Evolutionary conservation across 2,113 vertebrate species (phyloP).

Genomic region (Scolopax mira): DNA sequence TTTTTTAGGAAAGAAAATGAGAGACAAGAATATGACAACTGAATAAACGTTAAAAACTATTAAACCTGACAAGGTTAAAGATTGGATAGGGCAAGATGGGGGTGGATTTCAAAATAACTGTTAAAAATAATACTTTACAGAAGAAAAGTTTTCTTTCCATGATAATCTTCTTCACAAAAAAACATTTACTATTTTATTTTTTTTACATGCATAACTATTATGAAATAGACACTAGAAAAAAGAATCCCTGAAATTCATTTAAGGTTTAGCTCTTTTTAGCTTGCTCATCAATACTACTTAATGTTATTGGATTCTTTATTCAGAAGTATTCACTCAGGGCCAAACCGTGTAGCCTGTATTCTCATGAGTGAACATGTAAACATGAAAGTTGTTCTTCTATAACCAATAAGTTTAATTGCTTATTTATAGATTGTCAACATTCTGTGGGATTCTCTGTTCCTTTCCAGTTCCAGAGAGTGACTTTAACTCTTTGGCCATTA

Average conservation of each 20-base stretch:
- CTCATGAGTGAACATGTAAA: not conserved
- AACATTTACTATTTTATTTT: not conserved
- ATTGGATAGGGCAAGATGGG: not conserved
- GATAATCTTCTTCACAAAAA: not conserved
- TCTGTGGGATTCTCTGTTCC: not conserved
- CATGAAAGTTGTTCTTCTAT: not conserved
- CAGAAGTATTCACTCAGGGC: not conserved
- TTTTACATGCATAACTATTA: not conserved
- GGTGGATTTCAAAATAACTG: not conserved
- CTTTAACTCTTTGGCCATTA: not conserved
- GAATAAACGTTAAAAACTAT: constrained; percentile 33
- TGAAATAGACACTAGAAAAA: not conserved
- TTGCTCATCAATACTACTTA: not conserved
- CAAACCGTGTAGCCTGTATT: not conserved
- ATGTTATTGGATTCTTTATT: not conserved
- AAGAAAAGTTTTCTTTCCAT: not conserved
- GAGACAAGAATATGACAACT: not conserved
- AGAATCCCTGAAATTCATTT: not conserved
- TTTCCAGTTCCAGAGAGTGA: not conserved
- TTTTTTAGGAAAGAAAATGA: constrained; percentile 12
- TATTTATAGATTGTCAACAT: not conserved
- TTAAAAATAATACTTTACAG: not conserved
- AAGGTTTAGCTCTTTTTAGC: not conserved
- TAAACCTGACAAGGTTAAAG: constrained; percentile 31
- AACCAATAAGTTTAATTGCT: not conserved